Evolutionary conservation across 1,140 invertebrate genomes (phyloP), one percentile per base, ranked within the genome.

Genomic region (Drosophila parvula): DNA sequence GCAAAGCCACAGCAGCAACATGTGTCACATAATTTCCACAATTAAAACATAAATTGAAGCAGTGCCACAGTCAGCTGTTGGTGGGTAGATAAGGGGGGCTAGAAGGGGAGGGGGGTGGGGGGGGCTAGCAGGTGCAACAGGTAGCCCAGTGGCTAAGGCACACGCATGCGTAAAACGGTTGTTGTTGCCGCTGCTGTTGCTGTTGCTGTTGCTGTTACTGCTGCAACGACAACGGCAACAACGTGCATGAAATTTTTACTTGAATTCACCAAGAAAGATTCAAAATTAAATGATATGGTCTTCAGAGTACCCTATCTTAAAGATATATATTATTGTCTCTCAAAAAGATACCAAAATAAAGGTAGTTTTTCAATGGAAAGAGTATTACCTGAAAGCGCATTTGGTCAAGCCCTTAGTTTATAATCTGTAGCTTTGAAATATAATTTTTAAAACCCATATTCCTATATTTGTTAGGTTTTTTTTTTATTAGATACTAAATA

Each of bases 11-110:
- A 76, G 50, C 61, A 68, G 51, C 78, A 81, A 69, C 76, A 70
- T 80, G 80, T 89, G 84, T 84, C 84, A 89, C 80, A 86, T 88
- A 88, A 88, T 88, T 84, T 88, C 61, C 77, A 88, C 84, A 88
- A 89, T 88, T 89, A 88, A 89, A 88, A 83, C 84, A 84, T 89
- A 89, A 81, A 88, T 82, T 89, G 77, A 83, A 80, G 84, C 77
- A 71, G 43, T 74, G 80, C 70, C 64, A 40, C 55, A 63, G 60
- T 58, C 62, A 64, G 75, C 58, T 71, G 68, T 27, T 32, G 51
- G 22, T 22, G 48, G 40, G 50, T 14, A n/a, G 43, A 27, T 27
- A 18, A 36, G 7, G 41, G 28, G 16, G 12, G 10, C 16, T 27
- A 10, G 45, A 4, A 34, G 40, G 3, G 22, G 40, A 22, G 22